Base-by-base conservation (phyloP, 2,797 vertebrate species). In the Bradypodion ventrale region DNA sequence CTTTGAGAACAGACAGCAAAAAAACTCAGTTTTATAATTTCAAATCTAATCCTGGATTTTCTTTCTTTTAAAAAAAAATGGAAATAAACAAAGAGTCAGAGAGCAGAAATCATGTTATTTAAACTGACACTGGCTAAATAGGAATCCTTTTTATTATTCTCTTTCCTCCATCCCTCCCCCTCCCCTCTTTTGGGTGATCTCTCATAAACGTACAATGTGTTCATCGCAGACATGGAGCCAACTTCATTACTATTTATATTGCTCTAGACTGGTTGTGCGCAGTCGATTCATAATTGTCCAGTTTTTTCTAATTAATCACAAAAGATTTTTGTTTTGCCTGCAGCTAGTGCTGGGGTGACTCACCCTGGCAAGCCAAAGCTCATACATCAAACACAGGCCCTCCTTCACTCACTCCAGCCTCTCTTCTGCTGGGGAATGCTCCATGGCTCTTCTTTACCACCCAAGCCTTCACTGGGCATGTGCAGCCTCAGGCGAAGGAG, bases 291-390 rank as follows among this genome's bases (percentile, higher is more conserved):
- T 97, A 97, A 97, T 97, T 96, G 97, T 97, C 96, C 96, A 95
- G 94, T 97, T 98, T 97, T 97, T 97, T 96, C 96, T 97, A 98
- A 97, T 97, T 97, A 98, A 98, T 97, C 97, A 97, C 96, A 97
- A 97, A 97, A 97, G 95, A 97, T 97, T 97, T 97, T 97, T 96
- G 95, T 97, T 97, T 97, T 93, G 97, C 96, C 97, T 94, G 93
- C 95, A 97, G 97, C 96, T 94, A 94, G 84, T 96, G 97, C 94
- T 95, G 95, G 94, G 94, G 96, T 97, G 96, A 97, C 96, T 97
- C 95, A 96, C 95, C 95, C 97, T 96, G 94, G 96, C 95, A 95
- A 97, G 95, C 96, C 96, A 96, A 93, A 96, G 94, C 95, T 95
- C 96, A 97, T 97, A 96, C 95, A 97, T 98, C 97, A 98, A 97